phyloP scores from a whole-genome alignment of 2,797 vertebrate genomes.

The Rachycentron canadum region DNA sequence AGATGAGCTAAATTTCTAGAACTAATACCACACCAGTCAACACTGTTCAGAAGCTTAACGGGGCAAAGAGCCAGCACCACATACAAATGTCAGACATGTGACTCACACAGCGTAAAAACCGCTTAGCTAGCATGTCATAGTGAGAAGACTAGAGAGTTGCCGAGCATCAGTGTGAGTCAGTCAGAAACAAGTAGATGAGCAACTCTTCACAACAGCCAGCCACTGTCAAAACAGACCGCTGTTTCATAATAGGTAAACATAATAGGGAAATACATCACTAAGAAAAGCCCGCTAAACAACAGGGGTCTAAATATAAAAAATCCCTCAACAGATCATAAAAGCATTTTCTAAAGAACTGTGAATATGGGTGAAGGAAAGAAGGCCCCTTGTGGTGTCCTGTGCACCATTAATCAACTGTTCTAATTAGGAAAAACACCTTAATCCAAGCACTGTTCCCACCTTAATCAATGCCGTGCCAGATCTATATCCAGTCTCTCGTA shows the following conservation, averaged over 20 bases:
- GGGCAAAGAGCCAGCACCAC: conserved; percentile 42
- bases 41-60: conserved; percentile 41
- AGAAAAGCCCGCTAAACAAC: neutral
- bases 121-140: conserved; percentile 60
- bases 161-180: conserved; percentile 51
- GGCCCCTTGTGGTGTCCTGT: neutral
- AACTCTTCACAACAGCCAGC: conserved; percentile 42
- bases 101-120: conserved; percentile 61
- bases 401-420: conserved; percentile 23
- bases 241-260: conserved; percentile 25
- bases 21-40: conserved; percentile 47
- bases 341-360: conserved; percentile 1
- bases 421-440: conserved; percentile 15
- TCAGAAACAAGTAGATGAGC: conserved; percentile 42
- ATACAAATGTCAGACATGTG: conserved; percentile 66
- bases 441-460: conserved; percentile 23
- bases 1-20: conserved; percentile 61
- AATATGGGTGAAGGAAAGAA: conserved; percentile 4
- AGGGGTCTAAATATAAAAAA: conserved; percentile 30
- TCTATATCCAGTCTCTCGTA: conserved; percentile 33
- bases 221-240: conserved; percentile 17
- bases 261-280: conserved; percentile 26
- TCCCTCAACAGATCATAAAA: neutral
- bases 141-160: conserved; percentile 47
- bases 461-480: conserved; percentile 50